A percentile compares a stretch with the other conserved stretches of the same genome.
These are phyloP conservation scores for Metalampra italica DNA, from an alignment of 2,888 invertebrate species.

Conservation along the genomic window DNA sequence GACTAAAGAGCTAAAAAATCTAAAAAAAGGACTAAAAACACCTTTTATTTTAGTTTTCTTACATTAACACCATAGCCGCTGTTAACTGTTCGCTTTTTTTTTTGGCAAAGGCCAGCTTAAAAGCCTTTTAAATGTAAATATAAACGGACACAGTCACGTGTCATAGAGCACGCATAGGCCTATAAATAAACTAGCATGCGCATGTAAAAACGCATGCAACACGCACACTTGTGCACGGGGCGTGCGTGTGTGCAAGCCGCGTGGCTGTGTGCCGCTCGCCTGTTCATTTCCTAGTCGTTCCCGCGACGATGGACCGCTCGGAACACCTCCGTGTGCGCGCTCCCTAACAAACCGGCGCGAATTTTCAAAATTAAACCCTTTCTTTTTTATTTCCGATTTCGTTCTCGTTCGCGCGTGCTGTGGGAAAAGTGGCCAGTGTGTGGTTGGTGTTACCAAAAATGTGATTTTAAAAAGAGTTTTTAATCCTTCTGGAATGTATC, in stretches of 20 bases:
- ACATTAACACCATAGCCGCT: no score
- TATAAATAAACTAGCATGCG: slow-evolving; percentile 62
- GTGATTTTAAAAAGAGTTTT: slow-evolving; percentile 15
- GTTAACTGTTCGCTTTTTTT: no score
- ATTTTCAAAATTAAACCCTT: slow-evolving; percentile 41
- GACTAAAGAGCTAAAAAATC: no score
- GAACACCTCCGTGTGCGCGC: slow-evolving; percentile 72
- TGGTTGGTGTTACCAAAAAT: slow-evolving; percentile 10
- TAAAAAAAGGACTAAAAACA: no score
- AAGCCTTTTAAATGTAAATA: not conserved
- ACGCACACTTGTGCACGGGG: slow-evolving; percentile 35
- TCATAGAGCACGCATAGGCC: slow-evolving; percentile 35
- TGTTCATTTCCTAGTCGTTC: slow-evolving; percentile 73
- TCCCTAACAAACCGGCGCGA: slow-evolving; percentile 64
- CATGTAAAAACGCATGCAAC: slow-evolving; percentile 58
- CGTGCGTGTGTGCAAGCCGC: slow-evolving; percentile 22
- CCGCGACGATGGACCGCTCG: slow-evolving; percentile 70
- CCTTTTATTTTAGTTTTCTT: no score
- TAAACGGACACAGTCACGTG: slow-evolving; percentile 16
- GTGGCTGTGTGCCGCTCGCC: slow-evolving; percentile 44
- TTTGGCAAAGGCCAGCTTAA: no score
- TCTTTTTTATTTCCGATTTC: slow-evolving; percentile 14
- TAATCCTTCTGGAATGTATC: slow-evolving; percentile 32
- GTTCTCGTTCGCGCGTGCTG: slow-evolving; percentile 23
- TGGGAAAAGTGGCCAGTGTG: slow-evolving; percentile 26